These are phyloP conservation scores for Anser cygnoides DNA, from an alignment of 2,113 vertebrate genomes.

Conservation along the genomic window DNA sequence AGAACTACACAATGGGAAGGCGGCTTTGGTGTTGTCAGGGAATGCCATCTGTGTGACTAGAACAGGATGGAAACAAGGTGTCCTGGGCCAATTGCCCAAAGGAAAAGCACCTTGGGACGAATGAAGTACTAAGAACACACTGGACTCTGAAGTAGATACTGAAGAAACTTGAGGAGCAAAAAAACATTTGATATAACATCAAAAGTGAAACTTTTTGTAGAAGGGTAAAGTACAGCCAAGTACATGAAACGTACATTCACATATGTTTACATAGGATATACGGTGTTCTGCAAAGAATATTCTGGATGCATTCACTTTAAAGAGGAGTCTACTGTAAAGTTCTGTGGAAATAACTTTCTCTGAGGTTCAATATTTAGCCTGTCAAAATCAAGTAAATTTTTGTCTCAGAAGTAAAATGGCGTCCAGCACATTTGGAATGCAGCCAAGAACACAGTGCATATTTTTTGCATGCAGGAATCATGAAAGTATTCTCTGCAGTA, in stretches of 20 bases:
- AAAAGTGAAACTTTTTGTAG: neutral
- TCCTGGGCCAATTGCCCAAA: neutral
- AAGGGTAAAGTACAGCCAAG: neutral
- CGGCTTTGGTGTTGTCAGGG: neutral
- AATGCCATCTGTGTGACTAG: neutral
- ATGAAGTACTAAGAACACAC: neutral
- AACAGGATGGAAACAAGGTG: neutral
- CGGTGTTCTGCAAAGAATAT: neutral
- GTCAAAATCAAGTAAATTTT: neutral
- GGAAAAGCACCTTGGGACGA: neutral
- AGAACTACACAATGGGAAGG: neutral
- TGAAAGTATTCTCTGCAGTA: neutral
- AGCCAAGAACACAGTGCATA: neutral
- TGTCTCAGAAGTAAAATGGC: neutral
- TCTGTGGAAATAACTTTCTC: neutral
- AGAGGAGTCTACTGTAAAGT: neutral
- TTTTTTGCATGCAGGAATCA: neutral
- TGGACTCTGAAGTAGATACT: neutral
- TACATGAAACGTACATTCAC: neutral
- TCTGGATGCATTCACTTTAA: neutral
- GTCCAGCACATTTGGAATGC: neutral
- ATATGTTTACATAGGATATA: accelerated
- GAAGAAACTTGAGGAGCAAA: neutral
- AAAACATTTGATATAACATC: accelerated
- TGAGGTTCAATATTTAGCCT: neutral